Evolutionary conservation across 2,113 vertebrate species (phyloP), one percentile per base, ranked within the genome.

Genomic region (Cepphus grylle): DNA sequence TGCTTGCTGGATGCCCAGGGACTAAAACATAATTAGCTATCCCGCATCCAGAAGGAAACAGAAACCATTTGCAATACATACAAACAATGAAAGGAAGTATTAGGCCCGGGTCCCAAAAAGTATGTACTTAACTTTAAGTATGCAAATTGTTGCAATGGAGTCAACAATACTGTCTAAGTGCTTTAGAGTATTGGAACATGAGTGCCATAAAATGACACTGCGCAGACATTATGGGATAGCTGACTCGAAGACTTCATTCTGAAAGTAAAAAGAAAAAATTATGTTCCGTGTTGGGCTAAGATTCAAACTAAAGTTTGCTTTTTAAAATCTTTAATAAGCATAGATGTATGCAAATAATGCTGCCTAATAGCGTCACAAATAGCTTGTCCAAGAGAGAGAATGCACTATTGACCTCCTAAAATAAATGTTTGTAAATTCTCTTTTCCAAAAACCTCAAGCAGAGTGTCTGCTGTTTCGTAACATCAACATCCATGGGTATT

Each of bases 341-440:
- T 50, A 40, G 38, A 52, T 73, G 17, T 67, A 52, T 67, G 53
- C 32, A 87, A 90, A 81, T 59, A 93, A 50, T 6, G 5, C 36
- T 55, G 26, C 17, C 56, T 84, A 93, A 93, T 11, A 96, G 61
- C 67, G 71, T 84, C 71, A 72, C 86, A 81, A 94, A 93, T 94
- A 95, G 50, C 47, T 96, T 96, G 89, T 73, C 74, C 73, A 90
- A 93, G 50, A 88, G 91, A 94, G 71, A 81, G 61, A 74, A 86
- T 77, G 87, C 55, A 95, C 88, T 96, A 26, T 12, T 97, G 96
- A 97, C 97, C 96, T 87, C 86, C 63, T 90, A 96, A 97, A 97
- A 96, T 97, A 98, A 98, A 98, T 97, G 95, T 98, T 98, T 98
- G 94, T 96, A 96, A 98, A 97, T 96, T 97, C 58, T 82, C 77